Evolutionary conservation across 2,797 vertebrate genomes (phyloP).

Genomic region (Ctenochaetus hawaiiensis): DNA sequence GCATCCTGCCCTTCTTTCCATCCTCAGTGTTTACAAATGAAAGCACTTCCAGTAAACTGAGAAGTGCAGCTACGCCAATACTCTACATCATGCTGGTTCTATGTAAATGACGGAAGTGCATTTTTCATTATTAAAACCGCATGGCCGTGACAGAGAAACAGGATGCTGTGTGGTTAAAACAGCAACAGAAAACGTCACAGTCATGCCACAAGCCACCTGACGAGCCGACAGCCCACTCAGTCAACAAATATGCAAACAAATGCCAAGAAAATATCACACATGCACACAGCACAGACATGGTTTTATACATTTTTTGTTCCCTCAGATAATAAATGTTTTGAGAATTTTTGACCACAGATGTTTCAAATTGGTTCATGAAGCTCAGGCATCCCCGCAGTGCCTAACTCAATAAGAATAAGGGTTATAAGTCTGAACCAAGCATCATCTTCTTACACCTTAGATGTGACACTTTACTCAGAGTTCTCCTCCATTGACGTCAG

Average conservation of each 20-base stretch:
- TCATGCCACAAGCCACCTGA: conserved; percentile 74
- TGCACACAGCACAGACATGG: background rate
- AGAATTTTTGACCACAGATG: background rate
- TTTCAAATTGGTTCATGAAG: background rate
- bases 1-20: conserved; percentile 57
- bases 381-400: background rate
- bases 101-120: conserved; percentile 85
- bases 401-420: conserved; percentile 28
- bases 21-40: conserved; percentile 76
- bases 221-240: conserved; percentile 53
- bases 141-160: conserved; percentile 80
- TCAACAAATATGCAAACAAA: conserved; percentile 55
- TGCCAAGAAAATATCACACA: conserved; percentile 18
- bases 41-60: conserved; percentile 83
- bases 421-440: conserved; percentile 36
- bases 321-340: background rate
- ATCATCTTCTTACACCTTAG: conserved; percentile 56
- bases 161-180: conserved; percentile 84
- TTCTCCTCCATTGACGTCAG: conserved; percentile 79
- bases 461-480: conserved; percentile 67
- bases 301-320: background rate
- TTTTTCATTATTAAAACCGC: conserved; percentile 85
- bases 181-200: conserved; percentile 78
- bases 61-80: conserved; percentile 56
- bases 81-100: conserved; percentile 72